A percentile compares a stretch with the other conserved stretches of the same genome.
These are phyloP conservation scores for Pilophorus perplexus DNA, from an alignment of 2,888 invertebrate genomes.

Conservation along the genomic window DNA sequence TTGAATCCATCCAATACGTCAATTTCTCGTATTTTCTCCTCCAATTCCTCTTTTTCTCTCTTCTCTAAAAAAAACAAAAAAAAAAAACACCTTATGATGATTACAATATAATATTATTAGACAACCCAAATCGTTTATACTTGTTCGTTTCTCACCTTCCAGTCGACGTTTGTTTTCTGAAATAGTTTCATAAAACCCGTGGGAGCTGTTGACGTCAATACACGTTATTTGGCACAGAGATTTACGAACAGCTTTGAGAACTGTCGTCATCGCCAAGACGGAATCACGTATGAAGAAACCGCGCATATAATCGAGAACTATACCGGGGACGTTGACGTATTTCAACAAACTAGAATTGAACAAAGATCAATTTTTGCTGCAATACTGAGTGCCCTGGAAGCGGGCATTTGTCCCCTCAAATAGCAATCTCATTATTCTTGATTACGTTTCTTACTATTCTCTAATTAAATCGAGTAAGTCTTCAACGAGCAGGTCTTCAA, in stretches of 20 bases:
- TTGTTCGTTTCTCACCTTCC: slow-evolving; percentile 13
- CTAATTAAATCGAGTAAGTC: slow-evolving; percentile 1
- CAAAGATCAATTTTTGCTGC: neutral
- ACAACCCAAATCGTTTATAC: too few relatives aligned
- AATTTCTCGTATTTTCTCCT: neutral
- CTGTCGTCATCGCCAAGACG: slow-evolving; percentile 19
- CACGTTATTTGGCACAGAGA: slow-evolving; percentile 2
- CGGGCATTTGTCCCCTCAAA: too few relatives aligned
- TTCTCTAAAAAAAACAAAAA: slow-evolving; percentile 5
- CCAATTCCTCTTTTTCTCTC: neutral
- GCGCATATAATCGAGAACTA: slow-evolving; percentile 35
- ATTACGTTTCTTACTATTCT: slow-evolving; percentile 9
- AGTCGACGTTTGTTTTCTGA: neutral
- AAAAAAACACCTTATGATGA: too few relatives aligned
- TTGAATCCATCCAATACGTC: slow-evolving; percentile 22
- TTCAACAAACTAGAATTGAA: slow-evolving; percentile 4
- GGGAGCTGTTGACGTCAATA: slow-evolving; percentile 12
- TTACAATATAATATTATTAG: too few relatives aligned
- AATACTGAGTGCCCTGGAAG: too few relatives aligned
- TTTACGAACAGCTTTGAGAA: neutral
- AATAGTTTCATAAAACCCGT: slow-evolving; percentile 7
- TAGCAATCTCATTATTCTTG: neutral
- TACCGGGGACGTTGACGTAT: neutral
- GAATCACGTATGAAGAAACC: slow-evolving; percentile 31
- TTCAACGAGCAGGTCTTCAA: slow-evolving; percentile 18